Evolutionary conservation across 2,797 vertebrate genomes (phyloP).

Genomic region (Myotis pilosus): DNA sequence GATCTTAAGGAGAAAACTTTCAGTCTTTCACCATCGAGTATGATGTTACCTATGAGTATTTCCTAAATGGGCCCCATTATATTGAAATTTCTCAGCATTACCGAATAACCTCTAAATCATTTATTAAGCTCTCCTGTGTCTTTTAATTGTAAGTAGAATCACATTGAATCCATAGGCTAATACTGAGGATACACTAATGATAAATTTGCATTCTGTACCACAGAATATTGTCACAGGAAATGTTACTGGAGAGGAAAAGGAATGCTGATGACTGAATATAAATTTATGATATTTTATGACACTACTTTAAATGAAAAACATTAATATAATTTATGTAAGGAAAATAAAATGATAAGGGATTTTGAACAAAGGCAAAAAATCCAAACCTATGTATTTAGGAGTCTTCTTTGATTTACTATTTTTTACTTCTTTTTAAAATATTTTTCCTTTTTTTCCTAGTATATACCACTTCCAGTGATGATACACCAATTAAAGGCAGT

Average conservation of each 20-base stretch:
- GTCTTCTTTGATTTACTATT: not conserved
- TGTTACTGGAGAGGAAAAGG: no score
- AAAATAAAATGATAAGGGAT: constrained; percentile 34
- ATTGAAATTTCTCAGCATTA: not conserved
- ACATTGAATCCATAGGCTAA: no score
- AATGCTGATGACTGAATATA: no score
- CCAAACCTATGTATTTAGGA: not conserved
- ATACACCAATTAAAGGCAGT: rapidly evolving
- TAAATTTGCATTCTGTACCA: no score
- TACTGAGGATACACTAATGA: no score
- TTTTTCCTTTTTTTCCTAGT: constrained; percentile 29
- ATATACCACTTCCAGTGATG: not conserved
- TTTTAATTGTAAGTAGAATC: not conserved
- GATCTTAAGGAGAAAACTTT: not conserved
- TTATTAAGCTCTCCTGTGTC: not conserved
- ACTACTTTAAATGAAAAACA: not conserved
- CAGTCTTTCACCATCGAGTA: not conserved
- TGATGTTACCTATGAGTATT: not conserved
- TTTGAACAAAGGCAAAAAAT: not conserved
- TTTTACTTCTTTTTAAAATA: not conserved
- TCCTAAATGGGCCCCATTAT: not conserved
- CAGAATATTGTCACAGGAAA: no score
- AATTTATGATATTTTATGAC: constrained; percentile 21
- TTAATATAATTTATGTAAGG: not conserved
- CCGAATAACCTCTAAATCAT: not conserved